Evolutionary conservation across 2,113 vertebrate species (phyloP).

Genomic region (Anguilla japonica): DNA sequence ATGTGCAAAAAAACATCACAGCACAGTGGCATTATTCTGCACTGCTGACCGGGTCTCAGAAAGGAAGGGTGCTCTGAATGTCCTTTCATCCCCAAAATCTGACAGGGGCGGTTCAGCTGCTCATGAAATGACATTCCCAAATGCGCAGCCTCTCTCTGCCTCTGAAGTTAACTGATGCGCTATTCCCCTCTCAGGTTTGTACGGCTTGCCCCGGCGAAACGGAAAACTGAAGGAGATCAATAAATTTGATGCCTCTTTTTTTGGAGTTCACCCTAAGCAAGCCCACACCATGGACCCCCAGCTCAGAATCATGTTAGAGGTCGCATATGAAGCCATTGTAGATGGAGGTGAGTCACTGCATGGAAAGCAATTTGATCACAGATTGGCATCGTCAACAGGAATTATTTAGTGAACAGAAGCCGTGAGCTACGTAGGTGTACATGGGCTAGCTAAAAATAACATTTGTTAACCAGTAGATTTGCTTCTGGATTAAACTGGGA

Average conservation of each 20-base stretch:
- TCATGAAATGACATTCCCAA: not conserved
- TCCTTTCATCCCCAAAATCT: not conserved
- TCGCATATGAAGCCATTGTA: constrained; percentile 89
- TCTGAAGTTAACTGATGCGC: not conserved
- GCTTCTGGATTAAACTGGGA: not conserved
- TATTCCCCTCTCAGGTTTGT: constrained; percentile 73
- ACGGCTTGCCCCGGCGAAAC: constrained; percentile 84
- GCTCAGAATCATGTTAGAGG: constrained; percentile 86
- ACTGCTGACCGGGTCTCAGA: not conserved
- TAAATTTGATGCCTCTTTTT: constrained; percentile 91
- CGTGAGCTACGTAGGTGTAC: too few species aligned
- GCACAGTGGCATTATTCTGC: constrained; percentile 16
- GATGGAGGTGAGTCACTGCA: constrained; percentile 80
- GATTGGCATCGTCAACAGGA: not conserved
- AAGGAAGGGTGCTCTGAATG: constrained; percentile 5
- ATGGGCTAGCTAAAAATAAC: not conserved
- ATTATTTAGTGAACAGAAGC: not conserved
- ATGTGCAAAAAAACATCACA: constrained; percentile 45
- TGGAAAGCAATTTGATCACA: not conserved
- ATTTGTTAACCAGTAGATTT: not conserved
- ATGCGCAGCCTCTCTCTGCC: not conserved
- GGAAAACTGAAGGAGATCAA: constrained; percentile 94
- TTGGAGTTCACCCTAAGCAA: constrained; percentile 89
- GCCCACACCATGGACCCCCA: constrained; percentile 98
- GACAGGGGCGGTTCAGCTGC: not conserved